Evolutionary conservation across 64 coral and sea anemone species (phyloP).

Genomic region (Actinia equina): DNA sequence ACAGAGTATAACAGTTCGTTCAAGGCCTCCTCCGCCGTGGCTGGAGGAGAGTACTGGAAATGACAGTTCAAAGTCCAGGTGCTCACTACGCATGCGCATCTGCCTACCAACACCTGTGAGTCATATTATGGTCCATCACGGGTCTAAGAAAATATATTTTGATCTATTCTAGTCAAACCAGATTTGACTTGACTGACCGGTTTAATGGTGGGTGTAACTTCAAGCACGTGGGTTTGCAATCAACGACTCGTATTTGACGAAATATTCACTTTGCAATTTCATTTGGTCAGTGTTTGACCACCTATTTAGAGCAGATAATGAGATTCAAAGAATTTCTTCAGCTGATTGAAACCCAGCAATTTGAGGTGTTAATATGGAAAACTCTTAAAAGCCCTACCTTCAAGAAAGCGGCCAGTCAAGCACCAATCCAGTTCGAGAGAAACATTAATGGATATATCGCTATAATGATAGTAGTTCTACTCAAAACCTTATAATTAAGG

Average conservation of each 20-base stretch:
- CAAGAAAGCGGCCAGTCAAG: neutral
- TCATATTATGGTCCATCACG: slow-evolving; percentile 25
- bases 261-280: neutral
- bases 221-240: neutral
- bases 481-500: neutral
- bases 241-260: neutral
- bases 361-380: neutral
- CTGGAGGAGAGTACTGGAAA: neutral
- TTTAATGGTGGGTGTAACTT: neutral
- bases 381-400: neutral
- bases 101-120: slow-evolving; percentile 40
- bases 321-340: too few species aligned
- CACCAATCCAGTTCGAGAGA: slow-evolving; percentile 25
- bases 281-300: too few species aligned
- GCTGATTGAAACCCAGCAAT: neutral
- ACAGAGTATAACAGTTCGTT: neutral
- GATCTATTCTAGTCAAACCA: slow-evolving; percentile 17
- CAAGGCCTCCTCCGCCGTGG: neutral
- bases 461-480: neutral
- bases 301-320: too few species aligned
- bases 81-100: slow-evolving; percentile 30
- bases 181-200: slow-evolving; percentile 21
- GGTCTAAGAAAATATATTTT: slow-evolving; percentile 18
- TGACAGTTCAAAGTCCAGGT: slow-evolving; percentile 9
- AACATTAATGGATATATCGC: neutral